Conservation (phyloP, 2,888 invertebrate species). For the Synergus japonicus region DNA sequence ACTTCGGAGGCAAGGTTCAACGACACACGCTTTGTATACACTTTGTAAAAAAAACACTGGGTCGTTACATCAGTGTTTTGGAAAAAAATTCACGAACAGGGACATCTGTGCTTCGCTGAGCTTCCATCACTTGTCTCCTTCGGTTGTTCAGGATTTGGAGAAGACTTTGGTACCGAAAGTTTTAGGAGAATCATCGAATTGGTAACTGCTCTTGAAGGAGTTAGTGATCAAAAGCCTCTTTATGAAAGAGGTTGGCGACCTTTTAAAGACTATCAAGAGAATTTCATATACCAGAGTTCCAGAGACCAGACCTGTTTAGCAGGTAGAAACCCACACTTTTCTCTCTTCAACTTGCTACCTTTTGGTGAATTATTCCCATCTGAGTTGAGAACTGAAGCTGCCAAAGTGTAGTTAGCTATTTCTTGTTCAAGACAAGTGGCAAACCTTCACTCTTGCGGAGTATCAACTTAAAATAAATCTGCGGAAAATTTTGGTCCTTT, state of each 20-base stretch:
- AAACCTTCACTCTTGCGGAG: constrained; percentile 12
- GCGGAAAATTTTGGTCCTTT: background rate
- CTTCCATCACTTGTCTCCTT: background rate
- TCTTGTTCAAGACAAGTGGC: constrained; percentile 8
- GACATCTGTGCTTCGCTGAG: background rate
- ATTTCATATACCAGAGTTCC: background rate
- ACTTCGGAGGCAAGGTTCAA: constrained; percentile 18
- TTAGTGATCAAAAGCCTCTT: background rate
- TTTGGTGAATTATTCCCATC: background rate
- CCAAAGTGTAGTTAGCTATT: constrained; percentile 8
- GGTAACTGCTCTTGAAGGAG: background rate
- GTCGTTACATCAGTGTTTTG: constrained; percentile 9
- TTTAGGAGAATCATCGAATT: background rate
- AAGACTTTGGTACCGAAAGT: background rate
- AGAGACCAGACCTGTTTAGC: constrained; percentile 23
- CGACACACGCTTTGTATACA: constrained; percentile 17
- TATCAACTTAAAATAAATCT: constrained; percentile 7
- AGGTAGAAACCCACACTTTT: background rate
- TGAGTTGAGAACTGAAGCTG: background rate
- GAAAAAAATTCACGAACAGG: constrained; percentile 5
- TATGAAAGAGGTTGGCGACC: constrained; percentile 17
- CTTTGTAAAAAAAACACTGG: background rate
- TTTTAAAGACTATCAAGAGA: background rate
- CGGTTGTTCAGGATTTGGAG: background rate
- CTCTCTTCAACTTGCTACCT: background rate